Percentiles rank a stretch among this genome's conserved stretches.
phyloP scores from a whole-genome alignment of 2,797 vertebrate species.

The Galaxias olidus region DNA sequence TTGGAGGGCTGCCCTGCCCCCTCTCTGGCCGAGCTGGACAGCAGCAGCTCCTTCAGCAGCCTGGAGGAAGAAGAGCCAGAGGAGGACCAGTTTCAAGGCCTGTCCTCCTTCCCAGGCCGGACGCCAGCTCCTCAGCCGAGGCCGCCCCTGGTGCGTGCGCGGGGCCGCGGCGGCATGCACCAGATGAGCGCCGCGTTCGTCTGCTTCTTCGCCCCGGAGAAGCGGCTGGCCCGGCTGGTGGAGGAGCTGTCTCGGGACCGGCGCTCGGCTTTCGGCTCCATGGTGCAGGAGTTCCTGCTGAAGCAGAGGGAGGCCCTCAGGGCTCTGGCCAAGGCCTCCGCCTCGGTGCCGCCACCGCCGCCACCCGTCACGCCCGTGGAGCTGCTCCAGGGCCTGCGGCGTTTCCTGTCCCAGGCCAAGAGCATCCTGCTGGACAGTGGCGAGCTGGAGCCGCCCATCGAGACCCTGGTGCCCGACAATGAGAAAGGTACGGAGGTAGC shows the following conservation, averaged over 20 bases:
- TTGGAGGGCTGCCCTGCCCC: conserved; percentile 73
- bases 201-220: conserved; percentile 86
- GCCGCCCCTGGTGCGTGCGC: conserved; percentile 60
- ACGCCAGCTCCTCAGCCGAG: conserved; percentile 38
- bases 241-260: conserved; percentile 77
- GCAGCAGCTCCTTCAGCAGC: conserved; percentile 87
- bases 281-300: conserved; percentile 82
- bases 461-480: conserved; percentile 80
- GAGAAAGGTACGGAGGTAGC: conserved; percentile 76
- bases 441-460: conserved; percentile 82
- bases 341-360: conserved; percentile 9
- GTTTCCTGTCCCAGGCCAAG: conserved; percentile 82
- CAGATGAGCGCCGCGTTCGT: conserved; percentile 86
- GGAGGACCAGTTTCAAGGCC: conserved; percentile 41
- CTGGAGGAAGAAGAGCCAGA: conserved; percentile 79
- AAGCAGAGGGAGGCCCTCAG: conserved; percentile 69
- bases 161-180: conserved; percentile 73
- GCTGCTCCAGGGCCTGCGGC: conserved; percentile 77
- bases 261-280: conserved; percentile 77
- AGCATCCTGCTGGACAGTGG: conserved; percentile 75
- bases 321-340: conserved; percentile 27
- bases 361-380: conserved; percentile 50
- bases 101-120: conserved; percentile 3
- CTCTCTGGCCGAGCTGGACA: conserved; percentile 83
- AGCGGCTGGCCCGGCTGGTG: conserved; percentile 77